Conservation (phyloP, 2,797 vertebrate species). For the Eulemur mongoz region DNA sequence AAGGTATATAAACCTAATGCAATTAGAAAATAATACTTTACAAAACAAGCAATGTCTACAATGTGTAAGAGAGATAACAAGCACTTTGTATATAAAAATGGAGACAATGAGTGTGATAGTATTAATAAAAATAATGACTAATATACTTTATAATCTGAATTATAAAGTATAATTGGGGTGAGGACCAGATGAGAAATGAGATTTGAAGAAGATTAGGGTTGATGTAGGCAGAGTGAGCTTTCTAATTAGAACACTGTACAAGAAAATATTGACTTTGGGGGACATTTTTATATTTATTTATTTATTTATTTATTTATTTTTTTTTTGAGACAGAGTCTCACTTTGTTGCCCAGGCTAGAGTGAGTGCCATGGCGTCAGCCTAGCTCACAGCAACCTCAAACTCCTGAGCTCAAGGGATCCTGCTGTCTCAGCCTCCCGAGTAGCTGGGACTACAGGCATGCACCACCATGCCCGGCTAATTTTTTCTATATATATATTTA, state of each 20-base stretch:
- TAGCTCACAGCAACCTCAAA: too few species aligned
- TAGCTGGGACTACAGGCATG: too few species aligned
- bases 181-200: neutral
- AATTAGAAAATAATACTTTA: neutral
- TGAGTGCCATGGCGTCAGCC: too few species aligned
- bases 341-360: too few species aligned
- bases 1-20: neutral
- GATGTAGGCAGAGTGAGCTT: neutral
- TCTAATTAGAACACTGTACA: neutral
- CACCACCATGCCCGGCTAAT: too few species aligned
- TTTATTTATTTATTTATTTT: too few species aligned
- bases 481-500: too few species aligned
- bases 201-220: neutral
- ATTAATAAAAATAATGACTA: neutral
- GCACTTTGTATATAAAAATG: neutral
- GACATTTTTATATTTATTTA: neutral
- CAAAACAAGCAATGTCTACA: neutral
- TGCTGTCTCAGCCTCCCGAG: too few species aligned
- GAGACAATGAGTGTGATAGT: neutral
- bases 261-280: neutral
- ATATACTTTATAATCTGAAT: neutral
- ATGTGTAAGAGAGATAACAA: neutral
- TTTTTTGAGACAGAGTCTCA: too few species aligned
- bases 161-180: neutral
- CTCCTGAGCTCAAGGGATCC: too few species aligned